Base-by-base conservation (phyloP, 92 coral and sea anemone species). In the Actinostola sp. region DNA sequence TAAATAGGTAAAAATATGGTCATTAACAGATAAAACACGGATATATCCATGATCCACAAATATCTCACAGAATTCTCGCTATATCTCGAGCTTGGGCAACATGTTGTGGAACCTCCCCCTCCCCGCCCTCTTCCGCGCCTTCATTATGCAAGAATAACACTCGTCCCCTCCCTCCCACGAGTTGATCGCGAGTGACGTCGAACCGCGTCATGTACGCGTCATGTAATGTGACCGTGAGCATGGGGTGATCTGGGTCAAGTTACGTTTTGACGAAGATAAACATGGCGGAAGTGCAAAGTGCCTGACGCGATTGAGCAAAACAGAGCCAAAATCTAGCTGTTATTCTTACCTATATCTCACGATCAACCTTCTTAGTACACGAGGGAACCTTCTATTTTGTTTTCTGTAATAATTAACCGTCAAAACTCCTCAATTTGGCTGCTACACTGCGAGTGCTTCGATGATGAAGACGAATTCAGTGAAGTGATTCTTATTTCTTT, bases 171-270 rank as follows among this genome's bases (percentile, higher is more conserved):
- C n/a, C n/a, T n/a, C n/a, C n/a, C n/a, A n/a, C n/a, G n/a, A n/a
- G n/a, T n/a, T n/a, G n/a, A n/a, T n/a, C n/a, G n/a, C n/a, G n/a
- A n/a, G n/a, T n/a, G n/a, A n/a, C n/a, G n/a, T n/a, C n/a, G n/a
- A n/a, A n/a, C n/a, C n/a, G n/a, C n/a, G n/a, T n/a, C n/a, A n/a
- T n/a, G n/a, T n/a, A 20, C 43, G 5, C 67, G 67, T 33, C 44
- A 61, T 61, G 67, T 61, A 39, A 39, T 63, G 15, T 63, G 70
- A 63, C 70, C 53, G 70, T 63, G 70, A 7, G 50, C n/a, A n/a
- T n/a, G n/a, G n/a, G n/a, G n/a, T n/a, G n/a, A 19, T 44, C 70
- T 63, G 70, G 53, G 70, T 38, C 70, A 39, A 63, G 53, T 38
- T 44, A 53, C 60, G 25, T 3, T 27, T 8, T 24, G 34, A 34